Percentiles rank a stretch among this genome's conserved stretches.
Conservation (phyloP, 2,888 invertebrate genomes). For the Galerucella calmariensis region DNA sequence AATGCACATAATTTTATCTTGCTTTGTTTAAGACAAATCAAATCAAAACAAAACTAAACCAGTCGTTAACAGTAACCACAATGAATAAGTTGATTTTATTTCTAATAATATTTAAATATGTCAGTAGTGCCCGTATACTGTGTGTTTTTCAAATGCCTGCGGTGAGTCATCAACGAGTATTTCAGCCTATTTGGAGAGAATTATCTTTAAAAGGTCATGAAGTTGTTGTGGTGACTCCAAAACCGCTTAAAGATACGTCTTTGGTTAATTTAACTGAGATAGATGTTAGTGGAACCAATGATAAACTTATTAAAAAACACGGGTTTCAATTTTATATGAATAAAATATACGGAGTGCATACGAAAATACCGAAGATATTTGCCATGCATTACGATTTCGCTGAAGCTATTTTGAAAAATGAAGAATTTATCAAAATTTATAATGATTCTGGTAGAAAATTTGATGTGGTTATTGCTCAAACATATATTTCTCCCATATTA, state of each 20-base stretch:
- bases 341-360: conserved; percentile 47
- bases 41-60: not conserved
- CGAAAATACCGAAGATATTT: conserved; percentile 49
- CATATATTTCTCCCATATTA: conserved; percentile 51
- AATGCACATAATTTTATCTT: not conserved
- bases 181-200: conserved; percentile 54
- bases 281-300: conserved; percentile 50
- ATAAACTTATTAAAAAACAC: conserved; percentile 47
- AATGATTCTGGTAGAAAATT: conserved; percentile 48
- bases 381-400: conserved; percentile 49
- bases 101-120: conserved; percentile 15
- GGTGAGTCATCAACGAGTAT: conserved; percentile 54
- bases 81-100: conserved; percentile 15
- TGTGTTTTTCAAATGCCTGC: conserved; percentile 53
- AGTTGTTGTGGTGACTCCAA: conserved; percentile 56
- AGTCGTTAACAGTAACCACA: conserved; percentile 1
- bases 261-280: conserved; percentile 58
- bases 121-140: conserved; percentile 48
- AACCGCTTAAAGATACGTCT: conserved; percentile 54
- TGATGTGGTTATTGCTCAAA: conserved; percentile 54
- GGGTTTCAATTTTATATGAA: conserved; percentile 54
- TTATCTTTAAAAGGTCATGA: conserved; percentile 57
- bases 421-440: conserved; percentile 51
- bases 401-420: conserved; percentile 47
- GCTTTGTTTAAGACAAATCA: not conserved